These are phyloP conservation scores for Grapholita molesta DNA, from an alignment of 1,140 invertebrate species.

Conservation along the genomic window DNA sequence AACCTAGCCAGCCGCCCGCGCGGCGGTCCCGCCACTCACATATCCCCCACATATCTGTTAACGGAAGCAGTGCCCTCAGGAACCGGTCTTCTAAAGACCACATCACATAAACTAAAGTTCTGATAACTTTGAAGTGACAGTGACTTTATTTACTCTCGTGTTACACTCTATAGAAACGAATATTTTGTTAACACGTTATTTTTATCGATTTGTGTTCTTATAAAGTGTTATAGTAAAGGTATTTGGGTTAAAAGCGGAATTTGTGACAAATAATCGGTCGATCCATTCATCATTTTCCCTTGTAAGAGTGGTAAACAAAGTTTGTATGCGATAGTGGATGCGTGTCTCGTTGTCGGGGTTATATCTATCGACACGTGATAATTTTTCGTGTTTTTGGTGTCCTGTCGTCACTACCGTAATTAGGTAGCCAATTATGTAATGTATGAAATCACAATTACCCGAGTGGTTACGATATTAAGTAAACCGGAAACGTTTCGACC, in stretches of 20 bases:
- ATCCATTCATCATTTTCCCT: background rate
- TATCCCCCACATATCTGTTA: slow-evolving; percentile 13
- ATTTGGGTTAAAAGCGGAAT: slow-evolving; percentile 9
- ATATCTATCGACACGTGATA: slow-evolving; percentile 44
- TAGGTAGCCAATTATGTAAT: slow-evolving; percentile 48
- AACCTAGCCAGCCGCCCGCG: background rate
- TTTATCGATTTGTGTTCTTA: slow-evolving; percentile 10
- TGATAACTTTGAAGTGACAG: background rate
- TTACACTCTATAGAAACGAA: background rate
- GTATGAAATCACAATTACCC: slow-evolving; percentile 16
- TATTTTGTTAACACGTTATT: slow-evolving; percentile 12
- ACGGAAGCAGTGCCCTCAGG: slow-evolving; percentile 5
- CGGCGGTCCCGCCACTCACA: background rate
- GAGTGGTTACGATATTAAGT: slow-evolving; percentile 5
- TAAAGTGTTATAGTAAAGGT: slow-evolving; percentile 13
- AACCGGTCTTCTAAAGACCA: slow-evolving; percentile 7
- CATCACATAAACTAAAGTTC: slow-evolving; percentile 9
- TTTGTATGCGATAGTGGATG: slow-evolving; percentile 1
- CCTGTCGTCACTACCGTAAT: slow-evolving; percentile 30
- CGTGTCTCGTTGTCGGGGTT: background rate
- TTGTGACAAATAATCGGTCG: background rate
- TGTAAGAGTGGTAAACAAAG: background rate
- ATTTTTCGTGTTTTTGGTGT: background rate
- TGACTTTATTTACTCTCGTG: slow-evolving; percentile 5
- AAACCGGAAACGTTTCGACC: slow-evolving; percentile 14